Evolutionary conservation across 2,113 vertebrate species (phyloP).

Genomic region (Lethenteron reissneri): DNA sequence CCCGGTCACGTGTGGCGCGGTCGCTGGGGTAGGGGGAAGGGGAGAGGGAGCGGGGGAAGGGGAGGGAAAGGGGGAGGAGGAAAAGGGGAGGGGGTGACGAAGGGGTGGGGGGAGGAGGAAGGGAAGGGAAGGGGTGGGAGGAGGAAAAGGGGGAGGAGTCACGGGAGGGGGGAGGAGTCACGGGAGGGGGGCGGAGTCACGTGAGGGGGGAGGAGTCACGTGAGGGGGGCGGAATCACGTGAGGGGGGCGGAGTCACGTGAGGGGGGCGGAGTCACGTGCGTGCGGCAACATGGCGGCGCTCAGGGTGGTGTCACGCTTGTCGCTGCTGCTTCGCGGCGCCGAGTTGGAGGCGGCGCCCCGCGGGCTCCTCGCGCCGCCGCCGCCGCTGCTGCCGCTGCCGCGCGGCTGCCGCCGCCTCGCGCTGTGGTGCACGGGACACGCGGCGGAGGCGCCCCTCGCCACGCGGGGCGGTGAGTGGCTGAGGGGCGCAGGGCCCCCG

Average conservation of each 20-base stretch:
- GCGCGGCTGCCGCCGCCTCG: too few relatives aligned
- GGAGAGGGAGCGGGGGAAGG: constrained; percentile 7
- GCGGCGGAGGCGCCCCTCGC: constrained; percentile 7
- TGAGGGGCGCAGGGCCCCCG: constrained; percentile 10
- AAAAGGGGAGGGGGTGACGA: constrained; percentile 5
- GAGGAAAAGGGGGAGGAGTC: too few relatives aligned
- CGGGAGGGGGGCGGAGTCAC: not conserved
- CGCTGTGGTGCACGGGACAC: too few relatives aligned
- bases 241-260: not conserved
- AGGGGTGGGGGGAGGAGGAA: not conserved
- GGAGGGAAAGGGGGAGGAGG: constrained; percentile 8
- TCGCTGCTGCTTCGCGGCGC: not conserved
- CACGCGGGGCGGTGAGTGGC: not conserved
- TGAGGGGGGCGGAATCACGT: not conserved
- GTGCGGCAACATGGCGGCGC: too few relatives aligned
- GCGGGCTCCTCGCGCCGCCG: not conserved
- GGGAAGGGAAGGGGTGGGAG: not conserved
- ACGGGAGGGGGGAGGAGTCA: not conserved
- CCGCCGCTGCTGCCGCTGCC: too few relatives aligned
- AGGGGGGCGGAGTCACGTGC: not conserved
- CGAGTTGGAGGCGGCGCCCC: fast-evolving
- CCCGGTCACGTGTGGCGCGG: too few relatives aligned
- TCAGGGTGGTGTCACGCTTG: too few relatives aligned
- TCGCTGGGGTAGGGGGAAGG: not conserved
- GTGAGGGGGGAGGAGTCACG: too few relatives aligned